phyloP scores from a whole-genome alignment of 2,888 invertebrate species.

The Brachypterus glaber region DNA sequence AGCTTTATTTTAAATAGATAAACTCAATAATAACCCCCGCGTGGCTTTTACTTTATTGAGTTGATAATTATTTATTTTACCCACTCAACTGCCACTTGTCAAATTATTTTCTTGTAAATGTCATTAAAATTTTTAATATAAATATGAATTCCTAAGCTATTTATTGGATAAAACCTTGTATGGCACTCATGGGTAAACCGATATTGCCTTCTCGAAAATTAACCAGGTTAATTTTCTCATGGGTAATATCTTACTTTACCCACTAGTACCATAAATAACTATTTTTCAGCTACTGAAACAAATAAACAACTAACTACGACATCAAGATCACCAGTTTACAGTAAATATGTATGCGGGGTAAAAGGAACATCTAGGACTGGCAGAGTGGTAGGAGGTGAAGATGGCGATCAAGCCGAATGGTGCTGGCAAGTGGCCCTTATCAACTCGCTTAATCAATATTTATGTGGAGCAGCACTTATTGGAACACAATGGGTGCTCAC shows the following conservation, averaged over 20 bases:
- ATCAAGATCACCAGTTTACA: constrained; percentile 63
- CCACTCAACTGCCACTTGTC: no score
- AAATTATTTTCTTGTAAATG: no score
- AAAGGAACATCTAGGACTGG: constrained; percentile 63
- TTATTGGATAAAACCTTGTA: no score
- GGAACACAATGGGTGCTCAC: constrained; percentile 92
- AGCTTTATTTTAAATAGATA: no score
- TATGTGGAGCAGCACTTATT: constrained; percentile 87
- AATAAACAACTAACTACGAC: constrained; percentile 48
- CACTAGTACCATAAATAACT: not conserved
- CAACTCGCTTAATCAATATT: constrained; percentile 86
- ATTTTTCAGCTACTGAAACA: constrained; percentile 29
- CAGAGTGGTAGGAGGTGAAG: constrained; percentile 80
- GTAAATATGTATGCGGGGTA: constrained; percentile 86
- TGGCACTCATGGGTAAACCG: no score
- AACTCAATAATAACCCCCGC: no score
- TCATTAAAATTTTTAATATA: no score
- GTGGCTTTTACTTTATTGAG: no score
- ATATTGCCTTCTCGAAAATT: not conserved
- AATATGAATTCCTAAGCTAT: no score
- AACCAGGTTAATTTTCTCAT: not conserved
- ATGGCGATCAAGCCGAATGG: constrained; percentile 88
- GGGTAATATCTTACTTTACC: not conserved
- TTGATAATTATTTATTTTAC: no score
- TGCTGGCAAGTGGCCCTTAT: constrained; percentile 93